Evolutionary conservation across 2,888 invertebrate species (phyloP).

Genomic region (Prosapia bicincta): DNA sequence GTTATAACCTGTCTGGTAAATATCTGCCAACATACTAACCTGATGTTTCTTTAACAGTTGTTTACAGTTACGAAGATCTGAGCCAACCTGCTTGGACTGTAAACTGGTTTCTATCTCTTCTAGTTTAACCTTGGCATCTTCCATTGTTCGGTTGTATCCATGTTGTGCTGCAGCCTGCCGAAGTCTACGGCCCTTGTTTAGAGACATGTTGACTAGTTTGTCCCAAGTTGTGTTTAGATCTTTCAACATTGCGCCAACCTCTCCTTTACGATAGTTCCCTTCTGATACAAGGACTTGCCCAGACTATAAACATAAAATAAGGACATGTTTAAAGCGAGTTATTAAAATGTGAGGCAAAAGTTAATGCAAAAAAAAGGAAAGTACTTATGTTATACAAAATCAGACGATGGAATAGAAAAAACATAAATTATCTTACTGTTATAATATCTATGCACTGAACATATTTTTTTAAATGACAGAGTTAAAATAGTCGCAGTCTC

Average conservation of each 20-base stretch:
- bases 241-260: slow-evolving; percentile 63
- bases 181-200: slow-evolving; percentile 67
- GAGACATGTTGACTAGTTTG: slow-evolving; percentile 63
- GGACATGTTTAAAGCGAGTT: no score
- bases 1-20: no score
- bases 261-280: slow-evolving; percentile 64
- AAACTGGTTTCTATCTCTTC: slow-evolving; percentile 79
- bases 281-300: slow-evolving; percentile 69
- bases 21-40: slow-evolving; percentile 44
- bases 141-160: slow-evolving; percentile 69
- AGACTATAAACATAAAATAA: slow-evolving; percentile 49
- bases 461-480: no score
- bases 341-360: no score
- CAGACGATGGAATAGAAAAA: no score
- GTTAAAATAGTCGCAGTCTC: no score
- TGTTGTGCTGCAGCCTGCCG: slow-evolving; percentile 88
- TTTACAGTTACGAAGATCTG: slow-evolving; percentile 88
- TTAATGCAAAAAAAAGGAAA: no score
- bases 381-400: no score
- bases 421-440: no score
- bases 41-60: slow-evolving; percentile 88
- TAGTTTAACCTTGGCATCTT: slow-evolving; percentile 83
- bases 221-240: slow-evolving; percentile 77
- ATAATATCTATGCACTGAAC: no score
- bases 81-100: slow-evolving; percentile 77